These are phyloP conservation scores for Halictus ligatus DNA, from an alignment of 2,888 invertebrate species.

Conservation along the genomic window DNA sequence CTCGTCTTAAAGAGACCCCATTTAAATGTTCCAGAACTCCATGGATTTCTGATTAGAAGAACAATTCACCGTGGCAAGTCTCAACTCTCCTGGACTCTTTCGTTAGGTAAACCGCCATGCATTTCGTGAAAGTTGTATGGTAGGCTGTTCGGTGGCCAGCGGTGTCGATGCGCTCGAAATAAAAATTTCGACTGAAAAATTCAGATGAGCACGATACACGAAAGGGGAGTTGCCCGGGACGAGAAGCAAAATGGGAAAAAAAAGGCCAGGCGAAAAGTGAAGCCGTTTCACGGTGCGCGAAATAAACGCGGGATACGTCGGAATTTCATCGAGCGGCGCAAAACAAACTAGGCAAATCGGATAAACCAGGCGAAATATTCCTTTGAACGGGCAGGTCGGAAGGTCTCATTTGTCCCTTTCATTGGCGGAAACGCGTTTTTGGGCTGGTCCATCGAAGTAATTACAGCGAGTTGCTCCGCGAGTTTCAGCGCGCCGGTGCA, in stretches of 20 bases:
- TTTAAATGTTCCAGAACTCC: background rate
- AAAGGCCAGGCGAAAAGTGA: background rate
- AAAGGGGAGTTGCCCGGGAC: background rate
- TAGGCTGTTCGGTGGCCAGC: background rate
- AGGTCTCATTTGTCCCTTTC: conserved; percentile 19
- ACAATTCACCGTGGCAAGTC: background rate
- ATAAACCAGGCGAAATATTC: background rate
- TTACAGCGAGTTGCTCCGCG: conserved; percentile 13
- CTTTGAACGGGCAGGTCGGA: background rate
- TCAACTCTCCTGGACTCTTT: background rate
- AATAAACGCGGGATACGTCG: background rate
- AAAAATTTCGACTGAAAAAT: conserved; percentile 5
- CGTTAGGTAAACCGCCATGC: background rate
- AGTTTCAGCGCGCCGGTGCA: background rate
- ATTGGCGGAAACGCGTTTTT: conserved; percentile 10
- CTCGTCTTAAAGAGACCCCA: background rate
- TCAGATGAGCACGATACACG: background rate
- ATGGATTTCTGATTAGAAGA: background rate
- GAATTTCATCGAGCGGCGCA: conserved; percentile 10
- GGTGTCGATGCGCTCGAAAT: background rate
- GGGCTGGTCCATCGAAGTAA: conserved; percentile 26
- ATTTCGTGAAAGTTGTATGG: background rate
- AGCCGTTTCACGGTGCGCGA: conserved; percentile 1
- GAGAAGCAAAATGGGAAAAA: background rate
- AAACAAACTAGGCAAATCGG: conserved; percentile 1